Percentiles rank a stretch among this genome's conserved stretches.
These are phyloP conservation scores for Mohoua ochrocephala DNA, from an alignment of 2,113 vertebrate species.

Conservation along the genomic window DNA sequence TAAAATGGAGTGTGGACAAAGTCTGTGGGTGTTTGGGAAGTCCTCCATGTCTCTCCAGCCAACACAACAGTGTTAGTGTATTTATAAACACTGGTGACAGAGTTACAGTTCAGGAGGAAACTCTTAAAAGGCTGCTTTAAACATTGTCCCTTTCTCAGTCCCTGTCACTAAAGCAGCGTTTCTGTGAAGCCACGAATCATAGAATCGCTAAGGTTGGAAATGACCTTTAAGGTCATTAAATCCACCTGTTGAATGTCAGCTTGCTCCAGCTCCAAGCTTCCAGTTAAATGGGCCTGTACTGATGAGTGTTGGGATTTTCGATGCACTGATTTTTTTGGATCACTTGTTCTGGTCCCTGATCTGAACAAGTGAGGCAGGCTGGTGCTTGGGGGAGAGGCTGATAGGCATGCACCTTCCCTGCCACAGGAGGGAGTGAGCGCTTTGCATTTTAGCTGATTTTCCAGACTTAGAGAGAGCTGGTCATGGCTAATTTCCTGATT, in stretches of 20 bases:
- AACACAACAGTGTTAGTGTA: accelerated
- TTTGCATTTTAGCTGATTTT: not conserved
- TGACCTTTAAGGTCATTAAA: too few relatives aligned
- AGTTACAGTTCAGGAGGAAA: not conserved
- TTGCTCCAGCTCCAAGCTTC: not conserved
- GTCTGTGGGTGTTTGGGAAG: too few relatives aligned
- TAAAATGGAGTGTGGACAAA: not conserved
- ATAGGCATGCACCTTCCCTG: not conserved
- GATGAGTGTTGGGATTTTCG: not conserved
- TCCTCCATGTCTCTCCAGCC: not conserved
- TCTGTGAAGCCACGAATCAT: accelerated
- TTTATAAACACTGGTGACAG: not conserved
- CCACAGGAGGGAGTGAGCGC: not conserved
- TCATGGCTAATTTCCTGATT: not conserved
- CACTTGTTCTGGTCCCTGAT: not conserved
- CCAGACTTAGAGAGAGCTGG: not conserved
- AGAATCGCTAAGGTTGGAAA: not conserved
- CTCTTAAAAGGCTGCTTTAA: not conserved
- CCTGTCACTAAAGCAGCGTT: not conserved
- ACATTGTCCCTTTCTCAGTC: not conserved
- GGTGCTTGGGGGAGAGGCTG: not conserved
- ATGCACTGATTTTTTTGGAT: not conserved
- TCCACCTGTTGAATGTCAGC: accelerated
- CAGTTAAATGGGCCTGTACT: not conserved
- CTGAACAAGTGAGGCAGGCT: not conserved